Conservation (phyloP, 2,113 vertebrate genomes). For the Dunckerocampus dactyliophorus region DNA sequence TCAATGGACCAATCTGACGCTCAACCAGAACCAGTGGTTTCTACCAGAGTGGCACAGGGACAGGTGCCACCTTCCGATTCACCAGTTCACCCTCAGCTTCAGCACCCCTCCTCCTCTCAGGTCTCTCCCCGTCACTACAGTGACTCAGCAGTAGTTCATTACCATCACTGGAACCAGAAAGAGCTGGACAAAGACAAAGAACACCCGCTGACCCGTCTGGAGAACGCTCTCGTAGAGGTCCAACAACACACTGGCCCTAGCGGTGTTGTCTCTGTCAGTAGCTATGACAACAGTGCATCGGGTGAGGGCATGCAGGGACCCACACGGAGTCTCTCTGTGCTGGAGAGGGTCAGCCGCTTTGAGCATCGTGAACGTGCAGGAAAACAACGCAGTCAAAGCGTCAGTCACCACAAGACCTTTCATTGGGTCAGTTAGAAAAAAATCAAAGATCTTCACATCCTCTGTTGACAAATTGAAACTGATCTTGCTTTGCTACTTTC, state of each 20-base stretch:
- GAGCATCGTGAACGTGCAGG: conserved; percentile 78
- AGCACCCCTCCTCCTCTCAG: conserved; percentile 42
- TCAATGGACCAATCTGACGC: conserved; percentile 51
- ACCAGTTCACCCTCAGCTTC: conserved; percentile 26
- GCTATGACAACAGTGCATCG: conserved; percentile 25
- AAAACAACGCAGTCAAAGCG: conserved; percentile 63
- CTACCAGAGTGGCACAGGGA: conserved; percentile 42
- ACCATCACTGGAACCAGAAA: conserved; percentile 19
- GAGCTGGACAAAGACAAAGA: conserved; percentile 50
- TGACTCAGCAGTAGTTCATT: conserved; percentile 35
- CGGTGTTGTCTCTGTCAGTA: conserved; percentile 27
- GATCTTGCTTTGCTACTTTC: not conserved
- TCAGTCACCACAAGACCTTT: conserved; percentile 26
- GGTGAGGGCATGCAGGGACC: conserved; percentile 43
- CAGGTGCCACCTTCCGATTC: conserved; percentile 20
- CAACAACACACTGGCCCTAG: conserved; percentile 60
- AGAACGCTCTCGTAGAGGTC: conserved; percentile 70
- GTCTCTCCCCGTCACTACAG: conserved; percentile 50
- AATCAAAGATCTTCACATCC: not conserved
- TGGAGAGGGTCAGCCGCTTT: conserved; percentile 87
- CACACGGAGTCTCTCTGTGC: conserved; percentile 76
- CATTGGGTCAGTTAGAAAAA: conserved; percentile 29
- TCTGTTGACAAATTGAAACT: not conserved
- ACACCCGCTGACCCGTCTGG: conserved; percentile 64
- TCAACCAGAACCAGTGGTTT: conserved; percentile 25